Evolutionary conservation across 2,888 invertebrate genomes (phyloP).

Genomic region (Hydriomena furcata): DNA sequence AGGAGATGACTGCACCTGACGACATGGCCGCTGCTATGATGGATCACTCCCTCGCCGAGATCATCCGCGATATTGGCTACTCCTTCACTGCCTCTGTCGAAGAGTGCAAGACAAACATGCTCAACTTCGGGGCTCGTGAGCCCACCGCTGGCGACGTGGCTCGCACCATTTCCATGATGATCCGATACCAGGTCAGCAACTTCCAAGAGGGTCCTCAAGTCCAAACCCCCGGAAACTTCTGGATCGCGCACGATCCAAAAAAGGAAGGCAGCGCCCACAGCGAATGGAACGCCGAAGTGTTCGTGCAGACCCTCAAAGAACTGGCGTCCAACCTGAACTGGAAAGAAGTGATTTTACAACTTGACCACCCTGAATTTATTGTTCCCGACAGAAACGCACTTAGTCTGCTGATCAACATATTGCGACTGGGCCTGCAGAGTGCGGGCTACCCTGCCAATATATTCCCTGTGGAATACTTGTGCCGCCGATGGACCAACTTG

Average conservation of each 20-base stretch:
- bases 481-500: conserved; percentile 95
- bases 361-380: conserved; percentile 95
- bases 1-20: conserved; percentile 85
- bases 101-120: conserved; percentile 93
- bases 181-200: conserved; percentile 87
- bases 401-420: conserved; percentile 90
- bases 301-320: conserved; percentile 96
- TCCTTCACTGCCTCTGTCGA: conserved; percentile 93
- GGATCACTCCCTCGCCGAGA: conserved; percentile 92
- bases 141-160: conserved; percentile 93
- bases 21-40: conserved; percentile 85
- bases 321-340: conserved; percentile 93
- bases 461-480: conserved; percentile 95
- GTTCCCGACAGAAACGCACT: conserved; percentile 94
- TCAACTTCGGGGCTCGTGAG: conserved; percentile 92
- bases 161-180: conserved; percentile 93
- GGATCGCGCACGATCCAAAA: conserved; percentile 81
- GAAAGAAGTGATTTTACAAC: conserved; percentile 95
- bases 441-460: conserved; percentile 87
- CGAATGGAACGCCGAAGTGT: conserved; percentile 97
- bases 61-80: conserved; percentile 96
- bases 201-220: conserved; percentile 86
- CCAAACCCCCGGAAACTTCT: conserved; percentile 87
- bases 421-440: conserved; percentile 91
- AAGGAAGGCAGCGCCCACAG: conserved; percentile 75